Base-by-base conservation (phyloP, 2,797 vertebrate species). In the Alauda arvensis region DNA sequence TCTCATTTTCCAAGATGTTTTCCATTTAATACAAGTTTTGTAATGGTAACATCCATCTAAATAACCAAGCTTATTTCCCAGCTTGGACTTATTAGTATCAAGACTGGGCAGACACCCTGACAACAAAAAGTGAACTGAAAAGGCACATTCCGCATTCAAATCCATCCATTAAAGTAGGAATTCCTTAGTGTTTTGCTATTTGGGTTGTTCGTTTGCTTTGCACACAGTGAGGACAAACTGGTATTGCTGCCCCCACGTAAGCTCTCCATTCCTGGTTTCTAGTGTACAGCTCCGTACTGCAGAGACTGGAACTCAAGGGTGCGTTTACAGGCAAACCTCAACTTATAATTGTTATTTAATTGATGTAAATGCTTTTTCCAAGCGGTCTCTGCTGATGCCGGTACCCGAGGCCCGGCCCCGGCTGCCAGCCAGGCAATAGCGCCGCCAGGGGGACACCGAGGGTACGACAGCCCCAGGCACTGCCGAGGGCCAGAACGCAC, bases 381-480 rank as follows among this genome's bases (percentile, higher is more conserved):
- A 65, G 6, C 6, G 2, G 14, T 11, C 52, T 60, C 53, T 77
- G 66, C 13, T 8, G 34, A 12, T 26, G 43, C 26, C 20, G 1
- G 23, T 10, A 14, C 23, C 61, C 25, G 59, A 14, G 65, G 62
- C 37, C 34, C 17, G 6, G 18, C 26, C 53, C 14, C 9, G 25
- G 69, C 14, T 18, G 40, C 45, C 60, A 20, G 33, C 3, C 66
- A 49, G 26, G 77, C 72, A 79, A 33, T 8, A 72, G 55, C 7
- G 4, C 77, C 95, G 33, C 82, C 90, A 96, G 92, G 90, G 95
- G 96, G 96, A 91, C 83, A 48, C n/a, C 81, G 66, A 84, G 90
- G 80, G 93, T 40, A 84, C 91, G 67, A 67, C 14, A 8, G 51
- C 46, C 45, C 7, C 24, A 28, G 31, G 28, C 16, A 1, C 17